These are phyloP conservation scores for Epinephelus malabaricus DNA, from an alignment of 2,797 vertebrate genomes.

Conservation along the genomic window DNA sequence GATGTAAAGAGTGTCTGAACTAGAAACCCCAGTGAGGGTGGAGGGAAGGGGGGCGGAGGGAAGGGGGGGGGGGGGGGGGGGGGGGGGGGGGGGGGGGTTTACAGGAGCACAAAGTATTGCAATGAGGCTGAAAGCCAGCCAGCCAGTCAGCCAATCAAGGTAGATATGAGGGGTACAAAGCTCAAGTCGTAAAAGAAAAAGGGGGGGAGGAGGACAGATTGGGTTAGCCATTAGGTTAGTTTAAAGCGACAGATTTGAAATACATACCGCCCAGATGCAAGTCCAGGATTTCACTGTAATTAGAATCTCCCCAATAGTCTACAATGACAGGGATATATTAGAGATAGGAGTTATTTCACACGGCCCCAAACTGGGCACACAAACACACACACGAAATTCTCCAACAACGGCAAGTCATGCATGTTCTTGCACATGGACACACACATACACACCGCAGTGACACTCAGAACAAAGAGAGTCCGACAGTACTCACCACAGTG, in stretches of 20 bases:
- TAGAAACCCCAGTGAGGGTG: conserved; percentile 46
- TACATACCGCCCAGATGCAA: conserved; percentile 99
- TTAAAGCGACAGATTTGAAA: conserved; percentile 92
- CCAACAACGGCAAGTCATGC: conserved; percentile 81
- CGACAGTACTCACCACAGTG: conserved; percentile 70
- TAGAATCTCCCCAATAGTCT: conserved; percentile 99
- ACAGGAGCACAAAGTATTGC: conserved; percentile 51
- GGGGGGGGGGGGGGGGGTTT: background rate
- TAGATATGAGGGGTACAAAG: conserved; percentile 63
- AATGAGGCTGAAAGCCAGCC: conserved; percentile 56
- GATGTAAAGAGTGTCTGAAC: conserved; percentile 62
- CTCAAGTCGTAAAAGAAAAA: conserved; percentile 51
- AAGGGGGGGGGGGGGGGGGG: background rate
- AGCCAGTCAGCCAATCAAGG: conserved; percentile 46
- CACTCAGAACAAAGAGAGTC: conserved; percentile 72
- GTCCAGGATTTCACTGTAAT: conserved; percentile 99
- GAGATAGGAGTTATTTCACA: conserved; percentile 93
- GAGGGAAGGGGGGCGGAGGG: background rate
- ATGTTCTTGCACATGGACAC: conserved; percentile 64
- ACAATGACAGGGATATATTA: conserved; percentile 98
- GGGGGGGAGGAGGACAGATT: conserved; percentile 70
- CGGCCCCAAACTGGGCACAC: conserved; percentile 77
- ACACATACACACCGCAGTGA: conserved; percentile 59
- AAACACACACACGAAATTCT: conserved; percentile 53
- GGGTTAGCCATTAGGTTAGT: conserved; percentile 89